Evolutionary conservation across 2,888 invertebrate genomes (phyloP), one percentile per base, ranked within the genome.

Genomic region (Temnothorax rugatulus): DNA sequence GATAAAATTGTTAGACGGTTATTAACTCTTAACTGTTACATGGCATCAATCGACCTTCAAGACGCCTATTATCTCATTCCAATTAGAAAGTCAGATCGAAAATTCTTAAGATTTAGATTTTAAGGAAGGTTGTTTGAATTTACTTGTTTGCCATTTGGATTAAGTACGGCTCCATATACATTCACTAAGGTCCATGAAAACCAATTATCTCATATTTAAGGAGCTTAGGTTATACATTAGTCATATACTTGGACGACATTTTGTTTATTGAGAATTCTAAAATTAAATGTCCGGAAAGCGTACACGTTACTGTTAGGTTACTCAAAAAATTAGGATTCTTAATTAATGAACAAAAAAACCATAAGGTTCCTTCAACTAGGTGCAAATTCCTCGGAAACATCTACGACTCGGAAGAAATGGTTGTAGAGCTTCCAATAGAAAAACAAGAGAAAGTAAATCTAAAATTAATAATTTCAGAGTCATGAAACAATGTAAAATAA

Each of bases 1-100:
- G 38, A 54, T 1, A 71, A 71, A 9, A 21, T 21, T 64, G 41
- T 64, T 9, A 64, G 0, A 64, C 15, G 64, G 1, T 44, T 64
- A 2, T 21, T 64, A 64, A 64, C 21, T 25, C 64, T 44, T 1
- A 64, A 64, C 18, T 64, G 64, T 44, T 44, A n/a, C 11, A 64
- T 64, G 64, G 64, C 64, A 9, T 21, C 64, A 64, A 29, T 64
- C 7, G 44, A 64, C 4, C 44, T 64, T 21, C 44, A 64, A 2
- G 44, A 64, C 5, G 44, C 44, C 15, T 64, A 44, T 44, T 64
- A 64, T 44, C 4, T 44, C 7, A 64, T 64, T 25, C 15, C 64
- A 15, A 21, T 64, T 44, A 64, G 15, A 25, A 4, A 44, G 3
- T 21, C 21, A 21, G 44, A 64, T 64, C 21, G 8, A 21, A 64